Evolutionary conservation across 1,140 invertebrate species (phyloP), one percentile per base, ranked within the genome.

Genomic region (Pseudoatta argentina): DNA sequence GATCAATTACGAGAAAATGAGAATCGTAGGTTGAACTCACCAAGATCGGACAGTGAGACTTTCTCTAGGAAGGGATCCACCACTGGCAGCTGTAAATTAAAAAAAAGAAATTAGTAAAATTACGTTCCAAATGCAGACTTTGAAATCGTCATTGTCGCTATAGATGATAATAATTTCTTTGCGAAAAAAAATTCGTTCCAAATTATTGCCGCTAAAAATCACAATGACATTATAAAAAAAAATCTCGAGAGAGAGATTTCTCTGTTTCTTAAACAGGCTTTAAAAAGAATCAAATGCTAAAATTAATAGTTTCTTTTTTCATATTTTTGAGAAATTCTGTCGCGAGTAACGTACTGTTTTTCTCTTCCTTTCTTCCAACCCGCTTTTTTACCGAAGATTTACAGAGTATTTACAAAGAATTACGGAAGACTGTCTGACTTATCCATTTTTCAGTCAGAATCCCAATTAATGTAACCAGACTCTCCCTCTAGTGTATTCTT

Each of bases 61-160:
- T 98, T 98, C 94, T 98, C 98, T 94, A 98, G 94, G 95, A 98
- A 98, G 30, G 98, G 98, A 95, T 98, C 98, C 24, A 97, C 98
- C 10, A 98, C 97, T 61, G 98, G 98, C 92, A 98, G 96, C 98
- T 98, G 96, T 64, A 98, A 97, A 86, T 86, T 59, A 72, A 55
- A 75, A 86, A 64, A 85, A 30, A 86, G 4, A 87, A 81, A 67
- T 88, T 27, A 77, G 7, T 63, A 39, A 39, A 16, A 48, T 57
- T 51, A 4, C 4, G 6, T 5, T 53, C 1, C 5, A 7, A 55
- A 69, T 0, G 3, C 55, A 27, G 8, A 18, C 21, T 6, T 66
- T 5, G 64, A 66, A 30, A 21, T 64, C 10, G 1, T 64, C 30
- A 21, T 64, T 6, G 4, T 64, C 18, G 64, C 6, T 14, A n/a